Evolutionary conservation across 1,140 invertebrate species (phyloP).

Genomic region (Sycophila sp.): DNA sequence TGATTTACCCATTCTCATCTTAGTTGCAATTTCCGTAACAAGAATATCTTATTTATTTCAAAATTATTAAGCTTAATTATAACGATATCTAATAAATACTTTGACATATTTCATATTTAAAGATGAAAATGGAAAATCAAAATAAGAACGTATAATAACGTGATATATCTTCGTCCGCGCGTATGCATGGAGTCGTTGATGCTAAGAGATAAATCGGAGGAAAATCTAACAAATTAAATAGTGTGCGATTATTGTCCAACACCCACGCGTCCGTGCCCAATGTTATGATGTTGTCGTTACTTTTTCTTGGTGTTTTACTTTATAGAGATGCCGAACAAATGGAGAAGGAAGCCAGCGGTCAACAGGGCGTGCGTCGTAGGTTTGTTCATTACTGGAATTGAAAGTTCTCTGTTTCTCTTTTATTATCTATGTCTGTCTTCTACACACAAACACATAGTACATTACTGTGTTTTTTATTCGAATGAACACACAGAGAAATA

Average conservation of each 20-base stretch:
- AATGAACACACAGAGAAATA: not conserved
- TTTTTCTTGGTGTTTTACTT: constrained; percentile 55
- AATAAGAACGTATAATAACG: too few relatives aligned
- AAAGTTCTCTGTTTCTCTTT: constrained; percentile 23
- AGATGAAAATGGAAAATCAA: too few relatives aligned
- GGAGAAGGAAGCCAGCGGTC: constrained; percentile 50
- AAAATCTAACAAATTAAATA: not conserved
- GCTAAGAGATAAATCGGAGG: too few relatives aligned
- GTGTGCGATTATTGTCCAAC: not conserved
- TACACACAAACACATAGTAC: not conserved
- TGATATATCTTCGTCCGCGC: too few relatives aligned
- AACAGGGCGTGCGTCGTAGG: constrained; percentile 55
- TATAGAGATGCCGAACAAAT: constrained; percentile 56
- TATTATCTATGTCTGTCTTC: constrained; percentile 25
- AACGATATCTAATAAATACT: too few relatives aligned
- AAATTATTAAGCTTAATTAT: too few relatives aligned
- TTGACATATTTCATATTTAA: too few relatives aligned
- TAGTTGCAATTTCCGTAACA: too few relatives aligned
- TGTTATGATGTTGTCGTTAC: constrained; percentile 26
- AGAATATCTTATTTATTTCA: too few relatives aligned
- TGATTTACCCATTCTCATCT: too few relatives aligned
- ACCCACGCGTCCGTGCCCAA: not conserved
- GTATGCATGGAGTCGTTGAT: too few relatives aligned
- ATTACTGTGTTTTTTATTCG: not conserved
- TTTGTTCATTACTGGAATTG: constrained; percentile 54